Percentiles rank a stretch among this genome's conserved stretches.
Conservation (phyloP, 2,888 invertebrate genomes). For the Podabrus alpinus region DNA sequence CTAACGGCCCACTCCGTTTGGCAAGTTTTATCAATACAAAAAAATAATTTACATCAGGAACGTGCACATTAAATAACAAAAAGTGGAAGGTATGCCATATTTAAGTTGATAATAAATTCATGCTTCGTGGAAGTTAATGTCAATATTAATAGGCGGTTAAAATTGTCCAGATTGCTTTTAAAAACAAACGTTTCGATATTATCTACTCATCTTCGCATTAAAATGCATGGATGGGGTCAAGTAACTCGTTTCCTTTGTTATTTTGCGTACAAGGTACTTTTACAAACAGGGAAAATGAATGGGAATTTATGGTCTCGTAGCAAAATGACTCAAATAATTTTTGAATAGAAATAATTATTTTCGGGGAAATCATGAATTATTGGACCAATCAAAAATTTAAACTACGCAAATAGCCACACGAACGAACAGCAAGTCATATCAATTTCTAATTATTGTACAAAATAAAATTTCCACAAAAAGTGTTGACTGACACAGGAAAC, state of each 20-base stretch:
- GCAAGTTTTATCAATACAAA: constrained; percentile 3
- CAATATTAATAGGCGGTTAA: not conserved
- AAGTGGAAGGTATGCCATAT: not conserved
- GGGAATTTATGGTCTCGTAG: not conserved
- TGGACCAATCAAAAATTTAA: not conserved
- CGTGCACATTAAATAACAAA: not conserved
- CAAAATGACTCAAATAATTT: not conserved
- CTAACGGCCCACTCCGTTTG: not conserved
- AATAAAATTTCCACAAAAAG: not conserved
- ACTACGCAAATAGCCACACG: not conserved
- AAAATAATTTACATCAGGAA: not conserved
- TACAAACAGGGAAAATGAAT: not conserved
- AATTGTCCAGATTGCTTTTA: not conserved
- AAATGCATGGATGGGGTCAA: not conserved
- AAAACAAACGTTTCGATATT: not conserved
- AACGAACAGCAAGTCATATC: not conserved
- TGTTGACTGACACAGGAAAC: not conserved
- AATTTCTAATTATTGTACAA: not conserved
- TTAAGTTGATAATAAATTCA: not conserved
- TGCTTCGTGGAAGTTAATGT: not conserved
- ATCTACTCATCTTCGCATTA: not conserved
- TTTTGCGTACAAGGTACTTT: not conserved
- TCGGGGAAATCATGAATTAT: not conserved
- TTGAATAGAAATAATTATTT: too few relatives aligned
- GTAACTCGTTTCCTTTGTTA: not conserved